Evolutionary conservation across 2,888 invertebrate species (phyloP).

Genomic region (Pseudeuparius sepicola): DNA sequence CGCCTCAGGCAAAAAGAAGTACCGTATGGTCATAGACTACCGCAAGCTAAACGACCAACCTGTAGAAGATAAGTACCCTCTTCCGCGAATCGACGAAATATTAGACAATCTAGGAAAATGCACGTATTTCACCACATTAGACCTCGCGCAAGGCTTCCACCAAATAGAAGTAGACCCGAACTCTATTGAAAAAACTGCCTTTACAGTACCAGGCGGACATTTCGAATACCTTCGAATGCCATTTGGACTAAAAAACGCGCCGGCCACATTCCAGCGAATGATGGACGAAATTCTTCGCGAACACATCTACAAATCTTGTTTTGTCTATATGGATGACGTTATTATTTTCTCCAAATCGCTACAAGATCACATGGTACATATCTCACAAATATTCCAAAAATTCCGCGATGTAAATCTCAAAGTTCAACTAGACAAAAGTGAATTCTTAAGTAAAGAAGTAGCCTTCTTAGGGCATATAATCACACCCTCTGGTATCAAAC

Average conservation of each 20-base stretch:
- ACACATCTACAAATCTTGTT: slow-evolving; percentile 18
- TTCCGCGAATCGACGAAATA: too few species aligned
- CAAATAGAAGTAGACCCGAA: slow-evolving; percentile 26
- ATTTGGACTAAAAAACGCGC: slow-evolving; percentile 26
- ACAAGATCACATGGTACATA: slow-evolving; percentile 20
- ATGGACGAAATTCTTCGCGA: slow-evolving; percentile 25
- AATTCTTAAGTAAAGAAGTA: slow-evolving; percentile 19
- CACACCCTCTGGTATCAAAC: slow-evolving; percentile 22
- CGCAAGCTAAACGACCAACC: too few species aligned
- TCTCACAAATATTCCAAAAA: slow-evolving; percentile 20
- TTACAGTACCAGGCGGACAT: slow-evolving; percentile 23
- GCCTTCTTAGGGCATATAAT: slow-evolving; percentile 21
- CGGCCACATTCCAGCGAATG: slow-evolving; percentile 26
- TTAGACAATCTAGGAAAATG: too few species aligned
- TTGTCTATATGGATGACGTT: slow-evolving; percentile 24
- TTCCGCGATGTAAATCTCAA: slow-evolving; percentile 20
- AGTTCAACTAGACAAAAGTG: slow-evolving; percentile 21
- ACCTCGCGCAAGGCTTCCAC: slow-evolving; percentile 27
- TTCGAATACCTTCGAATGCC: slow-evolving; percentile 26
- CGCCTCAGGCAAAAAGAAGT: slow-evolving; percentile 19
- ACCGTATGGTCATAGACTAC: too few species aligned
- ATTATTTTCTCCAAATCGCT: slow-evolving; percentile 21
- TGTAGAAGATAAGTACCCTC: too few species aligned
- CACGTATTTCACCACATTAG: too few species aligned
- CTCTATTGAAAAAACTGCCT: slow-evolving; percentile 26